These are phyloP conservation scores for Campylomormyrus numenius DNA, from an alignment of 2,113 vertebrate species.

Conservation along the genomic window DNA sequence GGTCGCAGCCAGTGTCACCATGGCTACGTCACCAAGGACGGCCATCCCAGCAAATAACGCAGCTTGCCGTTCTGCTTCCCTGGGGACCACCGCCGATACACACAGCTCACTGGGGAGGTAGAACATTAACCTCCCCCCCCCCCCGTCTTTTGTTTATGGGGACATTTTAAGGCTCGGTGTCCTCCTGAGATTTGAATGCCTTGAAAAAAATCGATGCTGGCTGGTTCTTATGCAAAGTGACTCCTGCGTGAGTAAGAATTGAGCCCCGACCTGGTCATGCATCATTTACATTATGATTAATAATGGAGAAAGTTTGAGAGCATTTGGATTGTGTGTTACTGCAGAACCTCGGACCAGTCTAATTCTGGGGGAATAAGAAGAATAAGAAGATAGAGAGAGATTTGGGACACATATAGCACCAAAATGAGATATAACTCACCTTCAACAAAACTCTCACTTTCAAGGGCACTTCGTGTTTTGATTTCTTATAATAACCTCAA, in stretches of 20 bases:
- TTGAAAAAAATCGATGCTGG: slow-evolving; percentile 32
- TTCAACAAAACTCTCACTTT: background rate
- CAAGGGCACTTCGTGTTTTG: background rate
- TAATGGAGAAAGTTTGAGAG: slow-evolving; percentile 38
- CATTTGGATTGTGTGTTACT: slow-evolving; percentile 28
- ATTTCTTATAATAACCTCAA: background rate
- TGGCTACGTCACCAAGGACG: background rate
- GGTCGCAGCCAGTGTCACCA: background rate
- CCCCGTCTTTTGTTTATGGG: background rate
- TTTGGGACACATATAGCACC: background rate
- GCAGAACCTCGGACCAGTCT: slow-evolving; percentile 39
- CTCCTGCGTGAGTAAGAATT: slow-evolving; percentile 26
- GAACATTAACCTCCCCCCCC: slow-evolving; percentile 8
- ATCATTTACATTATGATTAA: slow-evolving; percentile 51
- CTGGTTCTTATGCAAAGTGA: slow-evolving; percentile 40
- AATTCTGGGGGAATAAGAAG: background rate
- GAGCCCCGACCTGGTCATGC: slow-evolving; percentile 39
- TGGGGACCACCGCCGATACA: background rate
- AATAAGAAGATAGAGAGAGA: background rate
- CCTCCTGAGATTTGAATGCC: slow-evolving; percentile 30
- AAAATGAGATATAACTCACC: background rate
- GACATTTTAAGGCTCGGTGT: slow-evolving; percentile 17
- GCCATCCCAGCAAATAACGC: background rate
- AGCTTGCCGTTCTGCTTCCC: background rate
- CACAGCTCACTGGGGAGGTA: background rate